Conservation (phyloP, 2,113 vertebrate species). For the Laticauda laticaudata region DNA sequence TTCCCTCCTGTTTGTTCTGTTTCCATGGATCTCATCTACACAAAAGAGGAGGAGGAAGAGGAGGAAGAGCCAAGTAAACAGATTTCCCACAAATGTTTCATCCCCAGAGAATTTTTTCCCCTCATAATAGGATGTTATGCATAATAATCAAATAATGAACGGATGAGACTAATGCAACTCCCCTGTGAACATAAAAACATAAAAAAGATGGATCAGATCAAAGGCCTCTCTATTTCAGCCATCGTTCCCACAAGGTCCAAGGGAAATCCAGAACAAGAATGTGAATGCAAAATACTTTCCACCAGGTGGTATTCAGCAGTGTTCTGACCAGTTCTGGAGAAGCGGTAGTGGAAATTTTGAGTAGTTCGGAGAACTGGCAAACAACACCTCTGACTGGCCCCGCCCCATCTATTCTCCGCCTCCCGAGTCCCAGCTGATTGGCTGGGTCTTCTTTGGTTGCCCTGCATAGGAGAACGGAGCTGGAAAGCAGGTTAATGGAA, state of each 20-base stretch:
- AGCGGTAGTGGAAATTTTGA: too few relatives aligned
- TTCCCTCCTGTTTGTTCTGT: slow-evolving; percentile 8
- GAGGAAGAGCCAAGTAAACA: not conserved
- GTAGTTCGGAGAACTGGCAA: too few relatives aligned
- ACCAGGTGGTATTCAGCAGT: not conserved
- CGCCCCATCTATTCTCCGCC: too few relatives aligned
- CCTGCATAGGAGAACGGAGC: too few relatives aligned
- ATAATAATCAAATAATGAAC: not conserved
- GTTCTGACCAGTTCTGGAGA: too few relatives aligned
- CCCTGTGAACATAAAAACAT: not conserved
- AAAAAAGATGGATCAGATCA: not conserved
- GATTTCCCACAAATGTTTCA: not conserved
- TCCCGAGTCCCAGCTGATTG: too few relatives aligned
- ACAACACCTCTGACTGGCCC: too few relatives aligned
- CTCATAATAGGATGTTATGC: slow-evolving; percentile 21
- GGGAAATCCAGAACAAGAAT: not conserved
- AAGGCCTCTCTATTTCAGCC: not conserved
- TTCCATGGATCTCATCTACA: not conserved
- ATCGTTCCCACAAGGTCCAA: not conserved
- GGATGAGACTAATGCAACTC: slow-evolving; percentile 6
- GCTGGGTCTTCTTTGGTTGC: too few relatives aligned
- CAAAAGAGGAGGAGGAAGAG: not conserved
- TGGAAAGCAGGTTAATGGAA: too few relatives aligned
- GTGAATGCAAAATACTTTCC: not conserved
- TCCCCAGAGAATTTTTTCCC: not conserved